Evolutionary conservation across 2,888 invertebrate genomes (phyloP), one percentile per base, ranked within the genome.

Genomic region (Pristionchus arcanus): DNA sequence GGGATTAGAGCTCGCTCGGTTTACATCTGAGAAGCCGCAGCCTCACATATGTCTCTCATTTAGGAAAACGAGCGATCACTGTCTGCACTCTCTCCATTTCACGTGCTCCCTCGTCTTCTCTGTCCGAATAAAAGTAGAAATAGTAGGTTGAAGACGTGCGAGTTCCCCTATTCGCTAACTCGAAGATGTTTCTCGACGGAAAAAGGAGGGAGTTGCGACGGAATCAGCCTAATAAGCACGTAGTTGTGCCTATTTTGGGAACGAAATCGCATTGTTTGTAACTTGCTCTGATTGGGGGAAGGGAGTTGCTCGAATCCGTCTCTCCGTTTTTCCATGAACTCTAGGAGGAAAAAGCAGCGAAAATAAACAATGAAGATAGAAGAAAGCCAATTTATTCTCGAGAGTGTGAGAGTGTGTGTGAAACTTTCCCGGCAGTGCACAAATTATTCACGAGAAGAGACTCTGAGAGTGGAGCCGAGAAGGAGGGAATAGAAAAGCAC

Each of bases 401-500:
- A 66, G 66, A 28, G 66, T n/a, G n/a, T 66, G 55, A 16, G 16
- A 55, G 66, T 66, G 66, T 68, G 68, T 74, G 71, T 37, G 71
- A 74, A 74, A 74, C 71, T 74, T 74, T 74, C 34, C 34, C n/a
- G 71, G 34, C 37, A 31, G 71, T 28, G 34, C 37, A 37, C 71
- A 16, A 31, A 74, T 74, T 34, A 74, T 74, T 74, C 71, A 74
- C 71, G 71, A 74, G 34, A 4, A 74, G 71, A 74, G 37, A 34
- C 34, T 37, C 71, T 37, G 71, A 74, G 71, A 74, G 71, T 74
- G 66, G 66, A n/a, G 71, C 71, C 34, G 71, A 34, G 71, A 74
- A 74, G 34, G 31, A 34, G 71, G 71, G 34, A 28, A 31, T 34
- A 74, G 71, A 74, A 74, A 74, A 74, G 71, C 37, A 74, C 71